Conservation (phyloP, 2,113 vertebrate species). For the Arothron firmamentum region DNA sequence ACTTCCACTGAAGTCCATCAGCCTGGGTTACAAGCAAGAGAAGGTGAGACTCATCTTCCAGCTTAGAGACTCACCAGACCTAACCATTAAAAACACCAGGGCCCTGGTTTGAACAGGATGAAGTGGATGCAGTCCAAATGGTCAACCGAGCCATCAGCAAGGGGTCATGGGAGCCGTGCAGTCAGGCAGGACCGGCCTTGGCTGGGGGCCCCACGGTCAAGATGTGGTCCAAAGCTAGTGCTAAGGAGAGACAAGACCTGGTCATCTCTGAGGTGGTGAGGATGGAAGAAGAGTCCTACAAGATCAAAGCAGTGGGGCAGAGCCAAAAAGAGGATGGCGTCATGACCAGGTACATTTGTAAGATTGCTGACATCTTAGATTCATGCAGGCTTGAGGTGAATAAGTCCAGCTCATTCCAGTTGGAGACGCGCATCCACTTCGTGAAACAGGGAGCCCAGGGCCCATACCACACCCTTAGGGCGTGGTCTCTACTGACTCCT, state of each 20-base stretch:
- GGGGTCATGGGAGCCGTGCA: too few relatives aligned
- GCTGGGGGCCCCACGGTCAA: not conserved
- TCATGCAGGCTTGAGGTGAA: too few relatives aligned
- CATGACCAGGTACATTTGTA: too few relatives aligned
- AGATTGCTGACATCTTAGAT: too few relatives aligned
- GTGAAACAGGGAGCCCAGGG: too few relatives aligned
- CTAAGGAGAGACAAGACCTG: not conserved
- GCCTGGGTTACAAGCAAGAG: not conserved
- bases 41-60: not conserved
- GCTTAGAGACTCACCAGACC: not conserved
- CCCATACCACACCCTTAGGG: too few relatives aligned
- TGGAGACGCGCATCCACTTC: too few relatives aligned
- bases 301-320: not conserved
- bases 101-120: not conserved
- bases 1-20: not conserved
- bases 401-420: too few relatives aligned
- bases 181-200: not conserved
- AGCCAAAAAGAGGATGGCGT: too few relatives aligned
- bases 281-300: not conserved
- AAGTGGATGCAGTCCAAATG: too few relatives aligned
- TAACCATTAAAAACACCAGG: not conserved
- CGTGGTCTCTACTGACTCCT: too few relatives aligned
- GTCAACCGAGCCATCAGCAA: too few relatives aligned
- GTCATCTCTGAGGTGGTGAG: not conserved
- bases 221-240: not conserved